phyloP scores from a whole-genome alignment of 2,797 vertebrate genomes.

The Calcarius lapponicus region DNA sequence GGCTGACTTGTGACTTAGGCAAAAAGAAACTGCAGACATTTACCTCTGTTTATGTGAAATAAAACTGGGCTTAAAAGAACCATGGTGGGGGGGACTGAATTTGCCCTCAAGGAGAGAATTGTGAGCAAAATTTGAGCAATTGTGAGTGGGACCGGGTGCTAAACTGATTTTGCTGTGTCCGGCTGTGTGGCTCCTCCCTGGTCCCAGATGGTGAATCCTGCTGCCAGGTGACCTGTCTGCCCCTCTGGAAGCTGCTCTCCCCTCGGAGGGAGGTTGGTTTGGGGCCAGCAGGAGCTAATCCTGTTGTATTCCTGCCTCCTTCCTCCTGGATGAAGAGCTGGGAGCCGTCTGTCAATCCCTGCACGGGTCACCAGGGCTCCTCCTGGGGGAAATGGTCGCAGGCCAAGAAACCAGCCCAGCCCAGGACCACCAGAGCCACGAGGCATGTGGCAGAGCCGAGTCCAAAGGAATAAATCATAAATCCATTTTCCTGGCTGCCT shows the following conservation, averaged over 20 bases:
- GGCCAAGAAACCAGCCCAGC: not conserved
- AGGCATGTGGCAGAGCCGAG: not conserved
- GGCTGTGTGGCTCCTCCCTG: not conserved
- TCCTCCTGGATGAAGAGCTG: not conserved
- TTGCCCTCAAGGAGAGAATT: not conserved
- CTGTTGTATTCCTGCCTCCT: not conserved
- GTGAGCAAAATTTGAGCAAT: not conserved
- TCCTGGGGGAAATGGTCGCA: not conserved
- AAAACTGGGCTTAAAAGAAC: not conserved
- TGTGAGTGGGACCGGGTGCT: not conserved
- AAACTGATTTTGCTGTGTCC: fast-evolving
- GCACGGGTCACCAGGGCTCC: not conserved
- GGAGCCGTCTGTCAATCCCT: not conserved
- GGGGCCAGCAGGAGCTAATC: not conserved
- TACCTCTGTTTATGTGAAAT: not conserved
- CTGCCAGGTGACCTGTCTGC: not conserved
- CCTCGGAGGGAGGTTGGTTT: not conserved
- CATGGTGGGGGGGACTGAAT: fast-evolving
- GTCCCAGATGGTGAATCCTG: not conserved
- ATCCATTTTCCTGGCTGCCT: not conserved
- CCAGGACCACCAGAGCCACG: not conserved
- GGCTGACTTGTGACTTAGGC: not conserved
- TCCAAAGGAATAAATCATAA: not conserved
- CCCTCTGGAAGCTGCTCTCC: not conserved
- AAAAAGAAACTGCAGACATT: not conserved